These are phyloP conservation scores for Tetraneura akinire DNA, from an alignment of 1,140 invertebrate genomes.

Conservation along the genomic window DNA sequence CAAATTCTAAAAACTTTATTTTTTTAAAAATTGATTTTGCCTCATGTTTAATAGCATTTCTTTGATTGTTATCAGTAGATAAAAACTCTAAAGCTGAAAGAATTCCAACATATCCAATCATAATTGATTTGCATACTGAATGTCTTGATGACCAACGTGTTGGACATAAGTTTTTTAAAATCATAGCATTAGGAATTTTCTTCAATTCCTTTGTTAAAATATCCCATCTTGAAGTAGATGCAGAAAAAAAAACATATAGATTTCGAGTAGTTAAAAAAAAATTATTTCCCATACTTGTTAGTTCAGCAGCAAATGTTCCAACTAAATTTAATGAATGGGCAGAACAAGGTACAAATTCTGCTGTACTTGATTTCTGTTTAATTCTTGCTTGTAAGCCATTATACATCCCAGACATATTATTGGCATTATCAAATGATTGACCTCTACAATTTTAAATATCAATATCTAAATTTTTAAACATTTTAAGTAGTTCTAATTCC, in stretches of 20 bases:
- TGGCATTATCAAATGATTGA: too few species aligned
- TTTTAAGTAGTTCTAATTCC: too few species aligned
- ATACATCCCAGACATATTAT: too few species aligned
- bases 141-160: constrained; percentile 2
- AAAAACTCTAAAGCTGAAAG: constrained; percentile 21
- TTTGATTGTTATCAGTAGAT: background rate
- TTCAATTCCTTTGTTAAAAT: constrained; percentile 15
- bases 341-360: background rate
- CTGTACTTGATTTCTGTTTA: background rate
- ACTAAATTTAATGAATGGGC: constrained; percentile 28
- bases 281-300: constrained; percentile 1
- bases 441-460: too few species aligned
- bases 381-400: too few species aligned
- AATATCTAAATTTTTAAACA: too few species aligned
- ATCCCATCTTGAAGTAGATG: constrained; percentile 5
- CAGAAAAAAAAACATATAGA: background rate
- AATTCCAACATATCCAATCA: background rate
- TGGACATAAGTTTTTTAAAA: constrained; percentile 9
- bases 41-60: background rate
- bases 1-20: constrained; percentile 23
- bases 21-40: constrained; percentile 3
- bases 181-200: background rate
- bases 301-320: background rate
- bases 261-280: constrained; percentile 10
- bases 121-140: constrained; percentile 12